Evolutionary conservation across 1,140 invertebrate species (phyloP), one percentile per base, ranked within the genome.

Genomic region (Elysia chlorotica): DNA sequence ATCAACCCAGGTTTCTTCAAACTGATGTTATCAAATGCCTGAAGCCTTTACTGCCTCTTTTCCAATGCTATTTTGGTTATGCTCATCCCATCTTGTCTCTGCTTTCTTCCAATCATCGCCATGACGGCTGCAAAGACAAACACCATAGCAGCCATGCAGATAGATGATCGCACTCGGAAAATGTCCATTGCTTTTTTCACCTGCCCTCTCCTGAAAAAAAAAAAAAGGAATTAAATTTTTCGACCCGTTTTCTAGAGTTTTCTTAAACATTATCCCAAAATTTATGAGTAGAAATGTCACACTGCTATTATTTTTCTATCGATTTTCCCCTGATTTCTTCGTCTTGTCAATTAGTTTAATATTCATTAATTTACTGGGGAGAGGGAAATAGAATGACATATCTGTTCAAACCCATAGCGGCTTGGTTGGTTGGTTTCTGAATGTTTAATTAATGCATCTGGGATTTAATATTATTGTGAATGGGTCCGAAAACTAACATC

Each of bases 161-260:
- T 6, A 23, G 37, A 48, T 2, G 23, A n/a, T 17, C 63, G 35
- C 10, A 66, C 38, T 38, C 63, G 33, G n/a, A 66, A 66, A 23
- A 48, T 66, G 38, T 66, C 63, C 63, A 66, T 66, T 48, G 63
- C 36, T 3, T 37, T 37, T 17, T 28, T 41, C 25, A 66, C 2
- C 37, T 66, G 35, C 5, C 4, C 36, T 1, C 33, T 35, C 21
- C 63, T 66, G 63, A 5, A 48, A 48, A 48, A 21, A 2, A 37
- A 10, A 37, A 66, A 21, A 23, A 17, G 19, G 10, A 66, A 3
- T 48, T 38, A 2, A 41, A 66, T n/a, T 28, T 37, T 21, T 3
- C 41, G 35, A n/a, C n/a, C n/a, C n/a, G n/a, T n/a, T n/a, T n/a
- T 36, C 2, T 38, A 19, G 28, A n/a, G 6, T 23, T 5, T 38